phyloP scores from a whole-genome alignment of 2,888 invertebrate genomes.

The Drosophila subsilvestris region DNA sequence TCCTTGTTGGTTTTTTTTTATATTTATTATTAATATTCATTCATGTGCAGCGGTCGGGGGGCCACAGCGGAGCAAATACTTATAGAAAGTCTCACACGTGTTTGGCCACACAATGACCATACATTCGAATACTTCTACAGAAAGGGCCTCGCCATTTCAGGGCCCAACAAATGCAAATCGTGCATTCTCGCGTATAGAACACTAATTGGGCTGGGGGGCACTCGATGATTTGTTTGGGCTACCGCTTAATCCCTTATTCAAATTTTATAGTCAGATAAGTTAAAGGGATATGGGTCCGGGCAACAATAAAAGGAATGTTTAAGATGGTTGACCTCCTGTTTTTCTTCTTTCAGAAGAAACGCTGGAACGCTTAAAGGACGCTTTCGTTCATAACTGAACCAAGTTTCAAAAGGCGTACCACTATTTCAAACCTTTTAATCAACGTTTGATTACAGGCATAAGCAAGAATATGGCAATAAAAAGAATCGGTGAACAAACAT shows the following conservation, averaged over 20 bases:
- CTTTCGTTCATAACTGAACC: no score
- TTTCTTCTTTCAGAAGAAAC: background rate
- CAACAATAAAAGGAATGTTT: background rate
- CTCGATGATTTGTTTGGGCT: constrained; percentile 35
- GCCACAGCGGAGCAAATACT: background rate
- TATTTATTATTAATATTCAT: constrained; percentile 46
- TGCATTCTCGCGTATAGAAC: background rate
- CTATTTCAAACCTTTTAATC: no score
- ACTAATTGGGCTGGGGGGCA: constrained; percentile 25
- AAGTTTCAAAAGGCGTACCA: no score
- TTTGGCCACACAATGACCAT: constrained; percentile 6
- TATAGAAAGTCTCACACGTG: constrained; percentile 9
- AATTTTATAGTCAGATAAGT: constrained; percentile 13
- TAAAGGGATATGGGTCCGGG: background rate
- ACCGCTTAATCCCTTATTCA: constrained; percentile 21
- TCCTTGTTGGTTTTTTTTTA: background rate
- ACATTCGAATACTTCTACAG: constrained; percentile 12
- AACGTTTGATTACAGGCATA: no score
- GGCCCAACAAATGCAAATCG: background rate
- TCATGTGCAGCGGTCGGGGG: constrained; percentile 31
- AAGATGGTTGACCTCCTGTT: no score
- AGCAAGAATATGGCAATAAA: no score
- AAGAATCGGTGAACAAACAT: no score
- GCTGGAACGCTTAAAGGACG: no score
- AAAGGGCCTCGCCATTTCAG: constrained; percentile 19